phyloP scores from a whole-genome alignment of 2,113 vertebrate species.

The Oncorhynchus gorbuscha region DNA sequence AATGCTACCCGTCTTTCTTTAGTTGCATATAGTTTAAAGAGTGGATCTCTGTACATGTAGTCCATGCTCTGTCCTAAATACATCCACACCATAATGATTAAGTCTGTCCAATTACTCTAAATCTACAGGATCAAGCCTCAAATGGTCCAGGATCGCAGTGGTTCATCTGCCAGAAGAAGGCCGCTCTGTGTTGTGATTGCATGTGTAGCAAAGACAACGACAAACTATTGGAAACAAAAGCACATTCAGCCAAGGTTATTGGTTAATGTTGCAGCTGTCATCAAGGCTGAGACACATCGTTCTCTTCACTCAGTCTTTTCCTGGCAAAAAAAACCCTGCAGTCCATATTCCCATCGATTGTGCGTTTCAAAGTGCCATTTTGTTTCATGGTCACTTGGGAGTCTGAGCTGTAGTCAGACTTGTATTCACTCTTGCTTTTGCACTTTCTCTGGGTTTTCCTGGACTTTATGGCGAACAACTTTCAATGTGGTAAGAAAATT shows the following conservation, averaged over 20 bases:
- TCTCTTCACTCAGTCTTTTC: slow-evolving; percentile 4
- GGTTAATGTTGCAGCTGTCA: slow-evolving; percentile 22
- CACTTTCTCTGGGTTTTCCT: slow-evolving; percentile 82
- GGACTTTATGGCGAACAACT: slow-evolving; percentile 91
- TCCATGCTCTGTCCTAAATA: slow-evolving; percentile 46
- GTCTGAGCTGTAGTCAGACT: not conserved
- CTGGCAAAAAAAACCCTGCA: not conserved
- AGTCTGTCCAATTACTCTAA: slow-evolving; percentile 16
- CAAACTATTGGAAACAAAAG: slow-evolving; percentile 26
- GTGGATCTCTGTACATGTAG: slow-evolving; percentile 32
- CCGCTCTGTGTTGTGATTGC: slow-evolving; percentile 13
- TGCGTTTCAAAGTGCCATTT: slow-evolving; percentile 21
- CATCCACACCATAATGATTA: slow-evolving; percentile 30
- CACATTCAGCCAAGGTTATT: slow-evolving; percentile 22
- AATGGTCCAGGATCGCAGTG: slow-evolving; percentile 20
- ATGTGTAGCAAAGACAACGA: slow-evolving; percentile 33
- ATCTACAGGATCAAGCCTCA: slow-evolving; percentile 39
- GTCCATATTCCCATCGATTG: slow-evolving; percentile 31
- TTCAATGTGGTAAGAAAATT: slow-evolving; percentile 96
- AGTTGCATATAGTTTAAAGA: slow-evolving; percentile 62
- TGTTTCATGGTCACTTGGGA: slow-evolving; percentile 25
- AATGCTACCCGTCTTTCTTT: slow-evolving; percentile 40
- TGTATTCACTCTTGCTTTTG: slow-evolving; percentile 72
- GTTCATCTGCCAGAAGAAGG: slow-evolving; percentile 29
- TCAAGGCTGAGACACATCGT: slow-evolving; percentile 26